Percentiles rank a stretch among this genome's conserved stretches.
Conservation (phyloP, 1,140 invertebrate genomes). For the Nasonia vitripennis region DNA sequence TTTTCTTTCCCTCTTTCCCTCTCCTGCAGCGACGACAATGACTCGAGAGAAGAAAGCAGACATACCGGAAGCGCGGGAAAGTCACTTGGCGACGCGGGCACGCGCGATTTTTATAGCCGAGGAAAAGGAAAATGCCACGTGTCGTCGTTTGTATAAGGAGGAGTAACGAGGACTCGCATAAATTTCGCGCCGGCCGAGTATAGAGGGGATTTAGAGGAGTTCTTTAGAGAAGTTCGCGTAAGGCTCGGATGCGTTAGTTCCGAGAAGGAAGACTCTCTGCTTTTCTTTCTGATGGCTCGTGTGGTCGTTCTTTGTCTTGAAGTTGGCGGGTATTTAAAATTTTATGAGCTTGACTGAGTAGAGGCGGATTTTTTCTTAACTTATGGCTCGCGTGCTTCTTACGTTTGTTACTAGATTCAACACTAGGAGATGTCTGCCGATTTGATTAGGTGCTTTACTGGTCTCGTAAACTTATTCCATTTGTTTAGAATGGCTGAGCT, state of each 20-base stretch:
- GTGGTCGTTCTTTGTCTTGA: not conserved
- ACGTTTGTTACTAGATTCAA: not conserved
- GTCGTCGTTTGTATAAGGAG: not conserved
- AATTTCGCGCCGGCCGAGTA: not conserved
- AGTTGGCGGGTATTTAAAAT: not conserved
- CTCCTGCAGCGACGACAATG: not conserved
- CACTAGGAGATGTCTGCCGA: too few relatives aligned
- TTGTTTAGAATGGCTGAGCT: too few relatives aligned
- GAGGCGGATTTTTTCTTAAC: not conserved
- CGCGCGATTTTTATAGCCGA: conserved; percentile 16
- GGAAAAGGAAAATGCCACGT: not conserved
- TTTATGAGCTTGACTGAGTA: not conserved
- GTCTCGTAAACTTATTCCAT: too few relatives aligned
- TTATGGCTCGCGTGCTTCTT: not conserved
- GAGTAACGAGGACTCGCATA: not conserved
- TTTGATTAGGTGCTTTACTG: too few relatives aligned
- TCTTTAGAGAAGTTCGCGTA: not conserved
- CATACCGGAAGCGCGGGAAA: conserved; percentile 20
- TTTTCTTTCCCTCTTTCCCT: not conserved
- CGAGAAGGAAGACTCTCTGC: not conserved
- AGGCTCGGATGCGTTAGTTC: not conserved
- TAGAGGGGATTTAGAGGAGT: too few relatives aligned
- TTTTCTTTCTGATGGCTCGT: not conserved
- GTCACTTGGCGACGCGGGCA: not conserved
- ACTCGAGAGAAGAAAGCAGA: conserved; percentile 3